phyloP scores from a whole-genome alignment of 2,888 invertebrate genomes.

The Andrena bucephala region DNA sequence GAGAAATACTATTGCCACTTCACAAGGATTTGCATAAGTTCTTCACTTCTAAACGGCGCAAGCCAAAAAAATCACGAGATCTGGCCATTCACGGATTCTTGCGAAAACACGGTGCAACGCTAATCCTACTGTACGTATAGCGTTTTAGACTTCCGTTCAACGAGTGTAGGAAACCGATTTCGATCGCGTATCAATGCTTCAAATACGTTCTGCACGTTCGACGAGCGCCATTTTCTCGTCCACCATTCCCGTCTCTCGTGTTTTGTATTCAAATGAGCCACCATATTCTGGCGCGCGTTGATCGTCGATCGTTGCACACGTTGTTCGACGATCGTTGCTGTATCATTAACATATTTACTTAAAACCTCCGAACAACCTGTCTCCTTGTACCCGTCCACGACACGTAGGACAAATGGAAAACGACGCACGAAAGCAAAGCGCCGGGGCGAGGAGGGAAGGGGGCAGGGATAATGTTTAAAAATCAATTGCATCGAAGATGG shows the following conservation, averaged over 20 bases:
- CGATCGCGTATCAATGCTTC: neutral
- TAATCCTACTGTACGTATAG: no score
- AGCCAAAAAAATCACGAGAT: no score
- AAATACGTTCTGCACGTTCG: neutral
- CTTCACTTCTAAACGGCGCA: no score
- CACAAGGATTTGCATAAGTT: no score
- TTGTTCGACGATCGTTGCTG: slow-evolving; percentile 17
- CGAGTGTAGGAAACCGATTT: no score
- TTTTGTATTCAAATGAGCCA: slow-evolving; percentile 39
- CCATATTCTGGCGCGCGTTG: slow-evolving; percentile 12
- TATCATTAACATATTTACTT: slow-evolving; percentile 42
- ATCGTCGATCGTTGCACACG: slow-evolving; percentile 31
- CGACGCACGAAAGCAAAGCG: neutral
- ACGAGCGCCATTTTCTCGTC: slow-evolving; percentile 24
- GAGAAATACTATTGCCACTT: no score
- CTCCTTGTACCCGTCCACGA: neutral
- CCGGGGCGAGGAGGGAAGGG: neutral
- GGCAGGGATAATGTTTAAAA: slow-evolving; percentile 32
- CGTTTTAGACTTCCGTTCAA: no score
- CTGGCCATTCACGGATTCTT: no score
- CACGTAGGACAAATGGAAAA: neutral
- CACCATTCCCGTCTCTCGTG: slow-evolving; percentile 21
- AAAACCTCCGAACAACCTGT: slow-evolving; percentile 37
- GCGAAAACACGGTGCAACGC: no score
- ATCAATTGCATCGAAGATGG: slow-evolving; percentile 38